Evolutionary conservation across 1,140 invertebrate species (phyloP).

Genomic region (Pseudomyrmex cubaensis): DNA sequence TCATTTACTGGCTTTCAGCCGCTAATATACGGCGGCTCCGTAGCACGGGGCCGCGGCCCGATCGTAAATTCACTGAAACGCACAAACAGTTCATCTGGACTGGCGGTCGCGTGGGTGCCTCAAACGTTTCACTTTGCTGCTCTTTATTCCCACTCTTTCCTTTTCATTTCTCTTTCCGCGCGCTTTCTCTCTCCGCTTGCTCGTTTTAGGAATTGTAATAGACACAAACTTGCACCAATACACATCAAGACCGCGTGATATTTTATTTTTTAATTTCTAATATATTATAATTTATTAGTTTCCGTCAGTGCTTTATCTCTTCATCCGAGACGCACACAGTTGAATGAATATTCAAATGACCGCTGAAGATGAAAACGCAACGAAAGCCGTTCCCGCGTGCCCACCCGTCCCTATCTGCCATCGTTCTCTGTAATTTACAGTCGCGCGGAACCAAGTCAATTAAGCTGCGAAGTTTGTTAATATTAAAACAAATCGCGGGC

Average conservation of each 20-base stretch:
- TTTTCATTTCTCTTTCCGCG: not conserved
- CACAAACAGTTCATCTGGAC: slow-evolving; percentile 80
- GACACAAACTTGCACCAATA: too few relatives aligned
- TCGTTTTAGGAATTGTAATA: not conserved
- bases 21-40: slow-evolving; percentile 76
- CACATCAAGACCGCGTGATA: too few relatives aligned
- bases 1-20: slow-evolving; percentile 80
- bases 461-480: slow-evolving; percentile 55
- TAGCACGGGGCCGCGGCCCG: slow-evolving; percentile 68
- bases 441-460: slow-evolving; percentile 51
- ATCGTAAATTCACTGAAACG: slow-evolving; percentile 79
- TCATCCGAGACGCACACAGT: not conserved
- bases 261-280: not conserved
- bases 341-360: too few relatives aligned
- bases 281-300: not conserved
- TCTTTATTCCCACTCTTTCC: slow-evolving; percentile 22
- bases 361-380: slow-evolving; percentile 21
- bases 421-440: slow-evolving; percentile 52
- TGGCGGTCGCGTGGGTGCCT: slow-evolving; percentile 76
- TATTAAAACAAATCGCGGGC: slow-evolving; percentile 56
- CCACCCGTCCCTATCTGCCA: slow-evolving; percentile 4
- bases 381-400: not conserved
- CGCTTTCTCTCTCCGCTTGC: not conserved
- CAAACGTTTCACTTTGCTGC: slow-evolving; percentile 75
- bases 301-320: not conserved